These are phyloP conservation scores for Cephalophus harveyi DNA, from an alignment of 2,113 vertebrate species.

Conservation along the genomic window DNA sequence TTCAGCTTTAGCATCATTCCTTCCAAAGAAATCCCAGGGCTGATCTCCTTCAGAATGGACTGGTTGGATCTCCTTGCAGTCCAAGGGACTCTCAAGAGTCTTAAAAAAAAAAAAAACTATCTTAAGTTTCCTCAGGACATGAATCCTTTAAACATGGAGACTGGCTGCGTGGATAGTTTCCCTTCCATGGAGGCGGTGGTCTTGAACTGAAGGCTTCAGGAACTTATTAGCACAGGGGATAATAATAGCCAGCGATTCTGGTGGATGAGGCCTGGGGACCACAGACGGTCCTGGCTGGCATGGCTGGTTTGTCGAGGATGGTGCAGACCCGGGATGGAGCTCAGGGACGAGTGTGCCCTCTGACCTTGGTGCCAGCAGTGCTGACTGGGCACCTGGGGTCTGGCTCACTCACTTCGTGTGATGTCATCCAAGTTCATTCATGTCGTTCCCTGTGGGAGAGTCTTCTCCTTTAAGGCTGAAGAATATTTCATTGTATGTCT, in stretches of 20 bases:
- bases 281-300: neutral
- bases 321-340: neutral
- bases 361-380: rapidly evolving
- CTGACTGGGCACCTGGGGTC: neutral
- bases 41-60: too few relatives aligned
- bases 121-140: neutral
- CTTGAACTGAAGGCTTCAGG: neutral
- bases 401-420: neutral
- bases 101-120: too few relatives aligned
- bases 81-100: too few relatives aligned
- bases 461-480: neutral
- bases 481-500: neutral
- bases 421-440: neutral
- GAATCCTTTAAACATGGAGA: neutral
- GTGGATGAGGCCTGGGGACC: neutral
- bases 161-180: too few relatives aligned
- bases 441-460: neutral
- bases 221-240: neutral
- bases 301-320: neutral
- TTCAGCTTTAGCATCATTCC: too few relatives aligned
- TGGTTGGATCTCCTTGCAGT: too few relatives aligned
- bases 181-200: neutral
- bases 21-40: too few relatives aligned
- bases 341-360: neutral
- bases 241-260: neutral